phyloP scores from a whole-genome alignment of 2,113 vertebrate species.

The Megalops atlanticus region DNA sequence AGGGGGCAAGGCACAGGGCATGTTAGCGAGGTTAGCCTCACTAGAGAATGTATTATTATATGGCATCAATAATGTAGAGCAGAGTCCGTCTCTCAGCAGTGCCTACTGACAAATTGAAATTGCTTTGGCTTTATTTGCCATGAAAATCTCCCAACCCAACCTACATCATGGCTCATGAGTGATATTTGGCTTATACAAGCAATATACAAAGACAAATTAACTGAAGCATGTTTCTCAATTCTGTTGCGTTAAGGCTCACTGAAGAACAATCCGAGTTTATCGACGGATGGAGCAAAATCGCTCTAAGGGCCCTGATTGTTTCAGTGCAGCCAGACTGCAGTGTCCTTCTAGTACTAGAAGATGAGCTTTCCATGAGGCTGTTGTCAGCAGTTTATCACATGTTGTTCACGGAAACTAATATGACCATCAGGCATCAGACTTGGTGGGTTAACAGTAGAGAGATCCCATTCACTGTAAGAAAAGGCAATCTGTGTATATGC shows the following conservation, averaged over 20 bases:
- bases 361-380: too few relatives aligned
- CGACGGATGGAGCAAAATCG: too few relatives aligned
- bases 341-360: too few relatives aligned
- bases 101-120: background rate
- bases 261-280: background rate
- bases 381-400: background rate
- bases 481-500: background rate
- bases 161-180: background rate
- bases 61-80: constrained; percentile 14
- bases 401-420: background rate
- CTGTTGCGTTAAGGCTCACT: background rate
- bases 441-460: background rate
- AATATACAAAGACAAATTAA: background rate
- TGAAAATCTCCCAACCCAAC: background rate
- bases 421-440: too few relatives aligned
- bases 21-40: background rate
- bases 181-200: background rate
- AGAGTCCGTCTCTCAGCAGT: background rate
- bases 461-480: background rate
- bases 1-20: background rate
- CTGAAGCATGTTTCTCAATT: background rate
- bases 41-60: constrained; percentile 1
- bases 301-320: too few relatives aligned
- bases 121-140: background rate
- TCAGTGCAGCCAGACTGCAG: too few relatives aligned